Evolutionary conservation across 1,140 invertebrate species (phyloP), one percentile per base, ranked within the genome.

Genomic region (Druon quercuslanigerum): DNA sequence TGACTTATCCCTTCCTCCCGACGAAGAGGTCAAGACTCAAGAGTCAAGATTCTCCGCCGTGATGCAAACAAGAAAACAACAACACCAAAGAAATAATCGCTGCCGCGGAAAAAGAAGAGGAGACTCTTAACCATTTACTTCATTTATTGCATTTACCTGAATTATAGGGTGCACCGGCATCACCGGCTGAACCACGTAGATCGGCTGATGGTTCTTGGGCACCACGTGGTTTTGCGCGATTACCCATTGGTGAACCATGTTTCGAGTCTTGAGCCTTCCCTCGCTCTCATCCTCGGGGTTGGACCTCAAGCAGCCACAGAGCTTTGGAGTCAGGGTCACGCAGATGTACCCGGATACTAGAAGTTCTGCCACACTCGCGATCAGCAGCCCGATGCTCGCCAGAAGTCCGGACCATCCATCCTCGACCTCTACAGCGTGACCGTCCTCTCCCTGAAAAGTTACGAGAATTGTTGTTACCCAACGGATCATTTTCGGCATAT

Each of bases 171-270:
- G 90, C 77, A 91, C 83, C 7, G 88, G 86, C 73, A 91, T 76
- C 75, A 90, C 80, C 40, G 90, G 88, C 50, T 90, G 90, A 2
- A 91, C 86, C 6, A 91, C 85, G 71, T 91, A 91, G 40, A 91
- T 89, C 40, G 88, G 89, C 25, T 89, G 88, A 71, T 89, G 83
- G 7, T 75, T 91, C 56, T 89, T 88, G 0, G 88, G 85, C 33
- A 86, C 79, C 33, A 86, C 79, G 76, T 89, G 88, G 50, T 85
- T 90, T 54, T 91, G 90, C 11, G 90, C 87, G 16, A 88, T 88
- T 33, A 91, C 89, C 90, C 90, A 91, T 57, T 91, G 90, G 50
- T 90, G 90, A 1, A 91, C 90, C 90, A 91, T 91, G 80, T 91
- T 91, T 19, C 86, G 83, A 0, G 88, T 90, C 76, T 91, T 91